Evolutionary conservation across 2,113 vertebrate genomes (phyloP).

Genomic region (Anguilla rostrata): DNA sequence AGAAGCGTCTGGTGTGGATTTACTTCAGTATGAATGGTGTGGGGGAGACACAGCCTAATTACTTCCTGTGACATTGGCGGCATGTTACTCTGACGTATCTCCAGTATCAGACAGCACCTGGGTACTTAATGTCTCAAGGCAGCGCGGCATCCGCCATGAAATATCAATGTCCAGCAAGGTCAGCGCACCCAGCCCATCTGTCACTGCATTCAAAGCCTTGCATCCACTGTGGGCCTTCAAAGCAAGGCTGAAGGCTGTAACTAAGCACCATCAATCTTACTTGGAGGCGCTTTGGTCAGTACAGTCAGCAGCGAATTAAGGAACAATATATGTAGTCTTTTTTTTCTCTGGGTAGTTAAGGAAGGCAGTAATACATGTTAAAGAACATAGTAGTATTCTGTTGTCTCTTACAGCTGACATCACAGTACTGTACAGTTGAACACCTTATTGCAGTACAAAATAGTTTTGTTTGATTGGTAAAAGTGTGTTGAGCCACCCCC

Average conservation of each 20-base stretch:
- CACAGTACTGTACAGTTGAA: neutral
- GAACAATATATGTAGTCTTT: constrained; percentile 1
- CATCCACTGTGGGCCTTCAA: constrained; percentile 21
- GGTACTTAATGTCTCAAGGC: constrained; percentile 6
- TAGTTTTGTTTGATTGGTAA: no score
- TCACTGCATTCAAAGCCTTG: constrained; percentile 25
- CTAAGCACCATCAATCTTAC: constrained; percentile 46
- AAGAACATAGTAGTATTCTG: neutral
- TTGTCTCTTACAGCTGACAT: neutral
- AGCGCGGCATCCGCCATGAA: constrained; percentile 16
- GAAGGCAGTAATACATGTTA: constrained; percentile 11
- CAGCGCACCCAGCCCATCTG: constrained; percentile 38
- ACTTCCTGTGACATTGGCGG: constrained; percentile 32
- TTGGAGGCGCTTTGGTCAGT: constrained; percentile 25
- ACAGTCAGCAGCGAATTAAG: neutral
- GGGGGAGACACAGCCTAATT: constrained; percentile 15
- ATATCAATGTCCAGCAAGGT: constrained; percentile 37
- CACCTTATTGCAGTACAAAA: no score
- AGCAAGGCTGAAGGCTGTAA: constrained; percentile 33
- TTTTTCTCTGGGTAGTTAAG: constrained; percentile 18
- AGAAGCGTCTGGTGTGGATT: neutral
- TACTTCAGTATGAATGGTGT: constrained; percentile 20
- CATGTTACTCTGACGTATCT: constrained; percentile 6
- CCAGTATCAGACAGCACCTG: constrained; percentile 20
- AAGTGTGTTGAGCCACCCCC: no score